phyloP scores from a whole-genome alignment of 2,113 vertebrate genomes.

The cat (Felis catus) region F.catus_Fca126_mat1.0 CM031418.1:72487001-72487500 shows the following conservation, averaged over 20 bases:
- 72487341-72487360: background rate
- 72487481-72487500: background rate
- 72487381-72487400: background rate
- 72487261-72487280: background rate
- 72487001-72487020: background rate
- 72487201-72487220: background rate
- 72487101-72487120: background rate
- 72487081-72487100: background rate
- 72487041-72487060: background rate
- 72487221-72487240: background rate
- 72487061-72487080: background rate
- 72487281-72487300: background rate
- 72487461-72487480: background rate
- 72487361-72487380: background rate
- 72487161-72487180: background rate
- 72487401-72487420: background rate
- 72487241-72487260: background rate
- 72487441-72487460: background rate
- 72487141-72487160: background rate
- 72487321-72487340: conserved; percentile 18
- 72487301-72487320: background rate
- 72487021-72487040: background rate
- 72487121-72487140: background rate
- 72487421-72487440: background rate
- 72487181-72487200: background rate